Conservation (phyloP, 2,797 vertebrate genomes). For the Acropternis orthonyx region DNA sequence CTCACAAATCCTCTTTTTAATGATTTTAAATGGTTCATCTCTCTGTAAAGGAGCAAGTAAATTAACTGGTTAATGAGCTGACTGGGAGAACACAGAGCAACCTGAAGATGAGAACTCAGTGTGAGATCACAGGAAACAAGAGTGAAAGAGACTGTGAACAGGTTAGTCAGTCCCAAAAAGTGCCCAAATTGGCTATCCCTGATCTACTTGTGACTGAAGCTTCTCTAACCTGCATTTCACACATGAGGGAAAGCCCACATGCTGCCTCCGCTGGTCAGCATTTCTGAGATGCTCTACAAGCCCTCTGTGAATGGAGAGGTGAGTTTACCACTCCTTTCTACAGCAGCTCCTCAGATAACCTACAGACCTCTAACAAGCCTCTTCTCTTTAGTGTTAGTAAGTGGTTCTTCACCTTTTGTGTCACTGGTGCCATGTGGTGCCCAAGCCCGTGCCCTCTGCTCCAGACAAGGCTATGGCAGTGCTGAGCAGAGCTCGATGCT, state of each 20-base stretch:
- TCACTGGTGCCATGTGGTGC: not conserved
- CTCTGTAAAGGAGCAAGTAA: not conserved
- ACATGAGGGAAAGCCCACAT: not conserved
- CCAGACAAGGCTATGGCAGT: not conserved
- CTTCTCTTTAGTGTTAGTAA: not conserved
- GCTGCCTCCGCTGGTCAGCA: not conserved
- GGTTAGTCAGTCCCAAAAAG: not conserved
- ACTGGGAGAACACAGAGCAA: not conserved
- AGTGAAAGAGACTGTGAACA: not conserved
- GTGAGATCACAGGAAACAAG: not conserved
- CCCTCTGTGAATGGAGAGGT: not conserved
- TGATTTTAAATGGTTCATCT: not conserved
- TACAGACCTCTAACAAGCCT: not conserved
- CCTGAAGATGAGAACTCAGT: not conserved
- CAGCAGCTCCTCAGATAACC: not conserved
- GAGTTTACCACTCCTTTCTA: not conserved
- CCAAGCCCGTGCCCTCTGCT: not conserved
- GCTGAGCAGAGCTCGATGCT: not conserved
- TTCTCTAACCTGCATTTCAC: not conserved
- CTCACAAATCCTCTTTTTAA: not conserved
- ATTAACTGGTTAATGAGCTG: not conserved
- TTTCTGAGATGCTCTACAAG: not conserved
- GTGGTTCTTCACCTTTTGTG: not conserved
- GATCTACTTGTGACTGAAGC: not conserved
- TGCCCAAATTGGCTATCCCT: not conserved